These are phyloP conservation scores for Ochotona curzoniae DNA, from an alignment of 2,113 vertebrate species.

Conservation along the genomic window DNA sequence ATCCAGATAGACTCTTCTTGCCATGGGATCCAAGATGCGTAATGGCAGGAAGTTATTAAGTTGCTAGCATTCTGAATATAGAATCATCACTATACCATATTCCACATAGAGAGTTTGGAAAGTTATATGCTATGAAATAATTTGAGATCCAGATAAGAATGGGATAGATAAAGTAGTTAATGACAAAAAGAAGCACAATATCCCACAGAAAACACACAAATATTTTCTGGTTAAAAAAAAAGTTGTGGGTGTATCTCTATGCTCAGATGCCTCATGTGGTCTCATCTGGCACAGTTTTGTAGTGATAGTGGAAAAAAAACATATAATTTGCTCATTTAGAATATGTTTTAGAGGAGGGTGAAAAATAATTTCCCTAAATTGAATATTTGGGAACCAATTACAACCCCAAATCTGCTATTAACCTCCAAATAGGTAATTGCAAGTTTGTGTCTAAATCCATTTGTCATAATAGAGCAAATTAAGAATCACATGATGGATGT, in stretches of 20 bases:
- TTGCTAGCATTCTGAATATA: slow-evolving; percentile 32
- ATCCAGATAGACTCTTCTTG: not conserved
- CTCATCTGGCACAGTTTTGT: slow-evolving; percentile 66
- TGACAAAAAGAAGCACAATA: not conserved
- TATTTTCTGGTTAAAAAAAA: slow-evolving; percentile 11
- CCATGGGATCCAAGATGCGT: not conserved
- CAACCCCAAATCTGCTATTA: slow-evolving; percentile 75
- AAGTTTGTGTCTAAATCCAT: slow-evolving; percentile 78
- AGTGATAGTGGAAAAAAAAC: slow-evolving; percentile 73
- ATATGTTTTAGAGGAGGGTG: slow-evolving; percentile 72
- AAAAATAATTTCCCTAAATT: slow-evolving; percentile 80
- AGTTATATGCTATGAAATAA: slow-evolving; percentile 40
- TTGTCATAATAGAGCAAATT: slow-evolving; percentile 80
- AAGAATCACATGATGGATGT: slow-evolving; percentile 72
- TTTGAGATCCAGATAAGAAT: slow-evolving; percentile 22
- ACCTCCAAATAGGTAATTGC: slow-evolving; percentile 79
- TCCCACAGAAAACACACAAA: not conserved
- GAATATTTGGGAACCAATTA: slow-evolving; percentile 81
- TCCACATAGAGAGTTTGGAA: not conserved
- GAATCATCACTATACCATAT: not conserved
- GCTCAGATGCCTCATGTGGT: slow-evolving; percentile 52
- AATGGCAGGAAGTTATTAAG: slow-evolving; percentile 19
- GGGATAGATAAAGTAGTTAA: not conserved
- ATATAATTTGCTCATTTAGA: slow-evolving; percentile 77
- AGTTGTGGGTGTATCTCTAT: not conserved